Conservation (phyloP, 2,888 invertebrate species). For the Caenorhabditis doughertyi region DNA sequence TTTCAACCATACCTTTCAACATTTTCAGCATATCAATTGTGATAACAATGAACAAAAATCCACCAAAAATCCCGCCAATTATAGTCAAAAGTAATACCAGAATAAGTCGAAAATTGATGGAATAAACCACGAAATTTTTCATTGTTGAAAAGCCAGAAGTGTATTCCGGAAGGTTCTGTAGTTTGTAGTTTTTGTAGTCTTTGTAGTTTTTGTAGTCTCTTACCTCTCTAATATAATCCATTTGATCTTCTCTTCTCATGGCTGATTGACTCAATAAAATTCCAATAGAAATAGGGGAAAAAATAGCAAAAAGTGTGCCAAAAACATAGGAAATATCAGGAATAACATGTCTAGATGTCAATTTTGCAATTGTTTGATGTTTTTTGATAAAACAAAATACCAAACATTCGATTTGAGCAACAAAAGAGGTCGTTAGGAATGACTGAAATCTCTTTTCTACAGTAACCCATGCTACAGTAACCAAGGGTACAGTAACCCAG, state of each 20-base stretch:
- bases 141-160: no score
- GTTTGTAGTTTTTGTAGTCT: neutral
- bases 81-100: neutral
- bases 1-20: no score
- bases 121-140: conserved; percentile 3
- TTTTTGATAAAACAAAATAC: conserved; percentile 3
- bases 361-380: conserved; percentile 28
- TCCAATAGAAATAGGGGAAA: neutral
- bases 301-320: neutral
- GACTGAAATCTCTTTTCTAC: neutral
- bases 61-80: conserved; percentile 5
- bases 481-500: no score
- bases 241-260: conserved; percentile 1
- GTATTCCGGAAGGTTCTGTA: conserved; percentile 15
- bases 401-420: conserved; percentile 31
- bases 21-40: conserved; percentile 24
- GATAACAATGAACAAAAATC: neutral
- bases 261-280: neutral
- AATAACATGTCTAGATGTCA: neutral
- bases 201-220: neutral
- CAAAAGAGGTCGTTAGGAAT: neutral
- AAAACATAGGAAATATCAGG: conserved; percentile 7
- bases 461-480: no score
- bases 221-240: conserved; percentile 25
- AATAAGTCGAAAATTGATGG: neutral